These are phyloP conservation scores for Yponomeuta malinellus DNA, from an alignment of 2,888 invertebrate species.

Conservation along the genomic window DNA sequence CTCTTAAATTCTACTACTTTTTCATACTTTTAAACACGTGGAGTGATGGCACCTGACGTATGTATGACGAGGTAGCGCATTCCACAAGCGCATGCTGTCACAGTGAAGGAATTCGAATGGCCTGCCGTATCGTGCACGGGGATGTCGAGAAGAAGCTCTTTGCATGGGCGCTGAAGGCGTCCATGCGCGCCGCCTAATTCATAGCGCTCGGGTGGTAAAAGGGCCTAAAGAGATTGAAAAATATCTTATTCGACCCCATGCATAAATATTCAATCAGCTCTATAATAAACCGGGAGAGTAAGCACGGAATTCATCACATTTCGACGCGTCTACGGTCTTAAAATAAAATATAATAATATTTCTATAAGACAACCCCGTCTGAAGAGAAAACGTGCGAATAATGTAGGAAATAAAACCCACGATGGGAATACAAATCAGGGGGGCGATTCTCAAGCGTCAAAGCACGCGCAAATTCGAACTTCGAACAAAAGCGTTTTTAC, in stretches of 20 bases:
- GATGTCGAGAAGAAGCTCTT: too few relatives aligned
- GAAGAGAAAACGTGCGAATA: conserved; percentile 14
- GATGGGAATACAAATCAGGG: conserved; percentile 29
- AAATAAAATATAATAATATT: conserved; percentile 4
- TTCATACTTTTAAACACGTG: too few relatives aligned
- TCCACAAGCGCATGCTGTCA: too few relatives aligned
- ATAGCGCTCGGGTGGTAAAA: background rate
- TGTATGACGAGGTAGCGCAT: too few relatives aligned
- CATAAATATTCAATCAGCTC: background rate
- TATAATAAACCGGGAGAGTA: background rate
- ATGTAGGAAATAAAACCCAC: conserved; percentile 17
- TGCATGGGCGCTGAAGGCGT: too few relatives aligned
- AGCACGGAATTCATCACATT: conserved; percentile 1
- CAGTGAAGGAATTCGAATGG: too few relatives aligned
- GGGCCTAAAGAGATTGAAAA: background rate
- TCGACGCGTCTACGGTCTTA: background rate
- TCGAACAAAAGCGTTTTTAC: too few relatives aligned
- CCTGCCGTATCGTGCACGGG: too few relatives aligned
- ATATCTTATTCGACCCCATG: background rate
- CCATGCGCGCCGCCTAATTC: too few relatives aligned
- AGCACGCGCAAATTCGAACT: too few relatives aligned
- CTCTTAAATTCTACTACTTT: too few relatives aligned
- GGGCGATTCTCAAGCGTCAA: background rate
- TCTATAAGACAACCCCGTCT: background rate
- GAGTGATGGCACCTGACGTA: too few relatives aligned